Base-by-base conservation (phyloP, 2,113 vertebrate genomes). In the Rafetus swinhoei region DNA sequence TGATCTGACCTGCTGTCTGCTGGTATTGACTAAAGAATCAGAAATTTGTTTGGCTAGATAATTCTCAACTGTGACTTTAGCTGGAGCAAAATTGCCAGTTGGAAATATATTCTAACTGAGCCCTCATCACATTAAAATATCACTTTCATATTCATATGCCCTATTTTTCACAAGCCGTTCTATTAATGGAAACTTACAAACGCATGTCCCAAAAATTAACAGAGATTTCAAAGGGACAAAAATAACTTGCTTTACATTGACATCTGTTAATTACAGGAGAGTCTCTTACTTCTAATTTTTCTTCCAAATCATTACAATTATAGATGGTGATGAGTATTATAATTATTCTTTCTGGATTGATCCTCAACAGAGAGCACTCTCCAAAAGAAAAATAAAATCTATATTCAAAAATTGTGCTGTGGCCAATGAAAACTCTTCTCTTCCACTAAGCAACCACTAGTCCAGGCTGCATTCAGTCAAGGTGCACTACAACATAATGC, bases 91-190 rank as follows among this genome's bases (percentile, higher is more conserved):
- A 21, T 89, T 95, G 88, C 93, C 89, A 87, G 74, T 85, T 80
- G 50, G 88, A 81, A 90, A 93, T 88, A 83, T 35, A 77, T 89
- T 91, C 95, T 92, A 18, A 80, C 69, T 53, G 52, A 88, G 90
- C 50, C 81, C 90, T 93, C 85, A 21, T 74, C 59, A 32, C 84
- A 54, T 95, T 59, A 92, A 72, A 94, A 72, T 21, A 5, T 86
- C 86, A 50, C 88, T 95, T 97, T 96, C 92, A 97, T 96, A 97
- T 97, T 97, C 92, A 97, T 96, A 89, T 97, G 94, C 59, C 86
- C 92, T 92, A 94, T 97, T 96, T 97, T 83, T 84, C 89, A 83
- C 86, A 86, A 92, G 87, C 56, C 55, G 82, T 81, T 95, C 92
- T 96, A 84, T 96, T 95, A 96, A 97, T 89, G 91, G 95, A 95